A percentile compares a stretch with the other conserved stretches of the same genome.
These are phyloP conservation scores for Lepus townsendii DNA, from an alignment of 2,797 vertebrate species.

Conservation along the genomic window DNA sequence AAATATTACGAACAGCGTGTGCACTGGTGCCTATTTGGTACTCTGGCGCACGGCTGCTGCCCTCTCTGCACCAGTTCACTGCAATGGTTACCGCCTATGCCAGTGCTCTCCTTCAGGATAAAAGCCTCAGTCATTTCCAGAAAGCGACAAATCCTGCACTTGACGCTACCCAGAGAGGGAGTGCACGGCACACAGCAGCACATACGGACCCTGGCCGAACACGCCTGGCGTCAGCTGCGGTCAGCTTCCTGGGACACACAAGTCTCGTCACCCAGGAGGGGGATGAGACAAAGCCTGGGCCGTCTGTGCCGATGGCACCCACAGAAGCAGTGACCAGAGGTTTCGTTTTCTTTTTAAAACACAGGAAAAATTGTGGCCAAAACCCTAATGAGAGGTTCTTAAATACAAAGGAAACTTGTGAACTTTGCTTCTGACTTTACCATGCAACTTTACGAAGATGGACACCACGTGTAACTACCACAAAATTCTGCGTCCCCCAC, in stretches of 20 bases:
- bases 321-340: neutral
- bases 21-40: neutral
- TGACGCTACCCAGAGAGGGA: neutral
- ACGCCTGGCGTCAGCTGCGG: neutral
- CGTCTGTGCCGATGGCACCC: neutral
- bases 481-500: neutral
- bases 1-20: no score
- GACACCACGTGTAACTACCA: neutral
- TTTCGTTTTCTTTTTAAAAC: constrained; percentile 37
- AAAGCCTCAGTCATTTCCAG: neutral
- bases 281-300: neutral
- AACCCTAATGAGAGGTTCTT: neutral
- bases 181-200: neutral
- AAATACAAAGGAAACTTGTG: constrained; percentile 22
- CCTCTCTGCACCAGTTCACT: neutral
- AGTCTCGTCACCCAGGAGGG: neutral
- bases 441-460: neutral
- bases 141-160: neutral
- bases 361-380: neutral
- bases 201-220: neutral
- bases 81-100: neutral
- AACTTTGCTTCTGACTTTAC: neutral
- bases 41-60: neutral
- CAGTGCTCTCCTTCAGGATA: neutral
- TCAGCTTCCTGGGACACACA: neutral